Base-by-base conservation (phyloP, 2,113 vertebrate genomes). In the Lasiurus cinereus region DNA sequence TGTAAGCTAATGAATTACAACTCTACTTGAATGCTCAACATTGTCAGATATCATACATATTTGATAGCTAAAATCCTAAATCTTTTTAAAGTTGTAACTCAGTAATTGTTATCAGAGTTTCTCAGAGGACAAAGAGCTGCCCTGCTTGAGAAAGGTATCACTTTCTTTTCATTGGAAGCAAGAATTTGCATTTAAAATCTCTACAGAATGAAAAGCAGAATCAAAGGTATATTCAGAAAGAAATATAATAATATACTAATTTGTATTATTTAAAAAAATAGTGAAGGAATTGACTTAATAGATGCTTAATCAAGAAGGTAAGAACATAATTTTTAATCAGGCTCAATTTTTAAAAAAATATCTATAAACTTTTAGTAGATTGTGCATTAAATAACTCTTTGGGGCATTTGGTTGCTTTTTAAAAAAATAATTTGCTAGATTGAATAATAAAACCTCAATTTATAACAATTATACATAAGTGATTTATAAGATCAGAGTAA, bases 1-100 rank as follows among this genome's bases (percentile, higher is more conserved):
- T 83, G 27, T 39, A 31, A 69, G 74, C 87, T 90, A 97, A 96
- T 93, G 59, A 96, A 67, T 88, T 95, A 96, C 52, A 94, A 92
- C 67, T 92, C 29, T 7, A 96, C 27, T 0, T 95, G 87, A 94
- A 95, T 93, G 72, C 6, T 76, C 24, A 83, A 87, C 76, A 62
- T 27, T 93, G 33, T 94, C 39, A 93, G 69, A 82, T 48, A 36
- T 95, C 29, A 87, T 82, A 64, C 29, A 87, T 90, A 66, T 12
- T 92, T 66, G 13, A 92, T 93, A 96, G 31, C 64, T 73, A 89
- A 88, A 54, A 92, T 84, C 31, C 1, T n/a, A 19, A 50, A 29
- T 77, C 46, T 84, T 90, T 73, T 74, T 59, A 8, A 94, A 82
- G 59, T 74, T 93, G 59, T 82, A 91, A 69, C 33, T n/a, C 94